Conservation (phyloP, 2,888 invertebrate species). For the Panopea generosa region DNA sequence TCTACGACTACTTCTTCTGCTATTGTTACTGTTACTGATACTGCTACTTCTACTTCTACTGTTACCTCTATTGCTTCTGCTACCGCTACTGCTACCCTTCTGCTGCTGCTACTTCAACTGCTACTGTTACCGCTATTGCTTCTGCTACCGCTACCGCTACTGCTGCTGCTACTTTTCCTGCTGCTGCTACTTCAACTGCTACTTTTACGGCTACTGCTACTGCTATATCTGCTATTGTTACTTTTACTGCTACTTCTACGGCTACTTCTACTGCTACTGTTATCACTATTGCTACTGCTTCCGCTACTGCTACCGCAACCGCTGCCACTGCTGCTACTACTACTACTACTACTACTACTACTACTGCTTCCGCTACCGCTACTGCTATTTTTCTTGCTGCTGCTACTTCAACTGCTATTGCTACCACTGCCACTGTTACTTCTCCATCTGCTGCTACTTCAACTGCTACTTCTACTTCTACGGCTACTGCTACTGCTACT, state of each 20-base stretch:
- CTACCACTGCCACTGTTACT: constrained; percentile 8
- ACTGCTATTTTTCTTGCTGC: constrained; percentile 7
- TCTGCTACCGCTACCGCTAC: constrained; percentile 21
- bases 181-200: constrained; percentile 14
- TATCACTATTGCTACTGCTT: not conserved
- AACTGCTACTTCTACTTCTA: constrained; percentile 13
- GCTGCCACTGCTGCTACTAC: constrained; percentile 4
- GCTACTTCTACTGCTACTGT: constrained; percentile 4
- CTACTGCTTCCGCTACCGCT: not conserved
- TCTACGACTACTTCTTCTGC: constrained; percentile 5
- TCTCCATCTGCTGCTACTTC: constrained; percentile 14
- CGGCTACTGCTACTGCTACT: constrained; percentile 18
- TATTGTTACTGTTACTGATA: constrained; percentile 8
- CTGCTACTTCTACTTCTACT: constrained; percentile 18
- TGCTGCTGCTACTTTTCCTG: constrained; percentile 22
- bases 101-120: constrained; percentile 19
- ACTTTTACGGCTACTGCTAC: constrained; percentile 5
- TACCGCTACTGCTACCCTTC: constrained; percentile 18
- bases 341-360: constrained; percentile 5
- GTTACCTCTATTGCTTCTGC: constrained; percentile 18
- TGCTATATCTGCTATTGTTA: constrained; percentile 10
- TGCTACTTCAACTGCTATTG: constrained; percentile 12
- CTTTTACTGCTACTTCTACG: constrained; percentile 8
- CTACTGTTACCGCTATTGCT: constrained; percentile 10
- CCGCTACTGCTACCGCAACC: constrained; percentile 1